Evolutionary conservation across 2,888 invertebrate species (phyloP), one percentile per base, ranked within the genome.

Genomic region (Germaria angustata): DNA sequence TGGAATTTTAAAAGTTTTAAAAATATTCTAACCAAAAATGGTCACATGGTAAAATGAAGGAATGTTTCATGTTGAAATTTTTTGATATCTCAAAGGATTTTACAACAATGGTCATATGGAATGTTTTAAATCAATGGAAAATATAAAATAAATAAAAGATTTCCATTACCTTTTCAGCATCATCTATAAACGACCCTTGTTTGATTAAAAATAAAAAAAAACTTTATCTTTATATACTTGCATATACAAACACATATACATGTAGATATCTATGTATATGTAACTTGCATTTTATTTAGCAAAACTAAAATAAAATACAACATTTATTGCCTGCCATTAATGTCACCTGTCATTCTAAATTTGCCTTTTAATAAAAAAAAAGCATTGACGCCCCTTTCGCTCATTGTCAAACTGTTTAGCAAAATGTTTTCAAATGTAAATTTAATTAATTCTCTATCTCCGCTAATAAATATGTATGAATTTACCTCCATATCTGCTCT

Each of bases 11-110:
- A 79, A 28, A 79, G 32, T 61, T 79, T 80, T 66, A 82, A 79
- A 82, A 82, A 79, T 82, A 82, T 82, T 79, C 79, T 76, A 59
- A 75, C 79, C 82, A 79, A 82, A 82, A 82, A 82, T 82, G 82
- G 82, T 82, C 79, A 82, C 75, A 76, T 82, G 82, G 75, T 71
- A 82, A 76, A 82, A 82, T 79, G 65, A 53, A 76, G 79, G 79
- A 82, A 82, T 82, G 82, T 79, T 79, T 75, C 71, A 75, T 82
- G 75, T 79, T 75, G 69, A 75, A 75, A 69, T 65, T 71, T 79
- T 79, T 79, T 71, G 68, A 82, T 79, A 82, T 82, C 82, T 82
- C 82, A 82, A 82, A 82, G 82, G 82, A 82, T 79, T 82, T 79
- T 76, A 76, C 82, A 82, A 82, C 82, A 82, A 82, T 82, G 79